Evolutionary conservation across 2,797 vertebrate species (phyloP).

Genomic region (Sylvilagus floridanus): DNA sequence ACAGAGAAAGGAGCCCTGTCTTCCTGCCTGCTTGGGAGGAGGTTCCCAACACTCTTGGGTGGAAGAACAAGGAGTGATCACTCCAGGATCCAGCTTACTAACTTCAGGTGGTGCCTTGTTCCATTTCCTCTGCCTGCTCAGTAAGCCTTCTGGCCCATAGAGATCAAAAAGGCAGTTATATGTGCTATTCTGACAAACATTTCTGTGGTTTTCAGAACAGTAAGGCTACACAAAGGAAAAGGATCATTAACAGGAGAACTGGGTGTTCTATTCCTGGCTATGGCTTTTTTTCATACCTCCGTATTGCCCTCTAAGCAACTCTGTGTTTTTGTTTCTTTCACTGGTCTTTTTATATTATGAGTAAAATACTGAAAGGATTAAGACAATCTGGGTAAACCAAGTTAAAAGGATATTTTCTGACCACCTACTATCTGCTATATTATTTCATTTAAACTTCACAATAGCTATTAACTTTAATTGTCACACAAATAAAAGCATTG

Average conservation of each 20-base stretch:
- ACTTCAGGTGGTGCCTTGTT: background rate
- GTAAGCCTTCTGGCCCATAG: background rate
- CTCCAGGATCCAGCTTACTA: background rate
- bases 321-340: background rate
- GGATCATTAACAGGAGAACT: background rate
- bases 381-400: background rate
- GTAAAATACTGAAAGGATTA: background rate
- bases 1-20: background rate
- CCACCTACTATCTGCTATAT: background rate
- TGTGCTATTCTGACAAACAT: slow-evolving; percentile 38
- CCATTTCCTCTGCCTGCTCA: background rate
- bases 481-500: background rate
- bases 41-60: background rate
- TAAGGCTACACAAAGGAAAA: background rate
- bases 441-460: slow-evolving; percentile 43
- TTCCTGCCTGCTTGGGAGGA: background rate
- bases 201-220: slow-evolving; percentile 41
- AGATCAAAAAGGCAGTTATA: slow-evolving; percentile 40
- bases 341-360: slow-evolving; percentile 16
- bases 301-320: background rate
- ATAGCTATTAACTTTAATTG: background rate
- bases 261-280: background rate
- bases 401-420: slow-evolving; percentile 46
- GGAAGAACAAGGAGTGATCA: background rate
- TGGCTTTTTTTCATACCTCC: background rate